These are phyloP conservation scores for Amitus sp. DNA, from an alignment of 2,888 invertebrate species.

Conservation along the genomic window DNA sequence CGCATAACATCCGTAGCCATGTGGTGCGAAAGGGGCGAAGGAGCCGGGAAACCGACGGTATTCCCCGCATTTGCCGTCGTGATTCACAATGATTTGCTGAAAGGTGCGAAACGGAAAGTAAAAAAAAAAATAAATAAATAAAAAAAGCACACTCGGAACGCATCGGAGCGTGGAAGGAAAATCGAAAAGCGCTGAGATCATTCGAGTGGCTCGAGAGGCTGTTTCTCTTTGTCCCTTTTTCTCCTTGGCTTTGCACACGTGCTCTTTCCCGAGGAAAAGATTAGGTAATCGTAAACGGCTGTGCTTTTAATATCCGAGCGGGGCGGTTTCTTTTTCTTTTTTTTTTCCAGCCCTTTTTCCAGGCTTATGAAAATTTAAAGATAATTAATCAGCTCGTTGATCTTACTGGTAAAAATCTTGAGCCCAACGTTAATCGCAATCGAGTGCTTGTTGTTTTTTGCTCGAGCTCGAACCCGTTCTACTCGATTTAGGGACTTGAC, in stretches of 20 bases:
- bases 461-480: neutral
- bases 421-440: too few species aligned
- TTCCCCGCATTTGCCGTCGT: constrained; percentile 37
- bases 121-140: constrained; percentile 6
- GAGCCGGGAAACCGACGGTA: constrained; percentile 21
- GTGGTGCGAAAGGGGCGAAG: constrained; percentile 34
- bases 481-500: constrained; percentile 4
- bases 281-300: constrained; percentile 30
- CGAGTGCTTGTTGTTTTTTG: constrained; percentile 25
- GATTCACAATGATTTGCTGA: constrained; percentile 43
- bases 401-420: too few species aligned
- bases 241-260: constrained; percentile 34
- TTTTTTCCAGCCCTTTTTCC: too few species aligned
- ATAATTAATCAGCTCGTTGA: too few species aligned
- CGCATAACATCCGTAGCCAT: constrained; percentile 35
- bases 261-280: constrained; percentile 37
- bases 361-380: too few species aligned
- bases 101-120: constrained; percentile 30
- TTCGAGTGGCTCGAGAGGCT: constrained; percentile 34
- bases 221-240: constrained; percentile 36
- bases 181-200: constrained; percentile 41
- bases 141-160: constrained; percentile 19
- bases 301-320: constrained; percentile 29
- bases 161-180: constrained; percentile 39
- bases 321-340: constrained; percentile 31